phyloP scores from a whole-genome alignment of 2,113 vertebrate genomes.

The Heptranchias perlo region DNA sequence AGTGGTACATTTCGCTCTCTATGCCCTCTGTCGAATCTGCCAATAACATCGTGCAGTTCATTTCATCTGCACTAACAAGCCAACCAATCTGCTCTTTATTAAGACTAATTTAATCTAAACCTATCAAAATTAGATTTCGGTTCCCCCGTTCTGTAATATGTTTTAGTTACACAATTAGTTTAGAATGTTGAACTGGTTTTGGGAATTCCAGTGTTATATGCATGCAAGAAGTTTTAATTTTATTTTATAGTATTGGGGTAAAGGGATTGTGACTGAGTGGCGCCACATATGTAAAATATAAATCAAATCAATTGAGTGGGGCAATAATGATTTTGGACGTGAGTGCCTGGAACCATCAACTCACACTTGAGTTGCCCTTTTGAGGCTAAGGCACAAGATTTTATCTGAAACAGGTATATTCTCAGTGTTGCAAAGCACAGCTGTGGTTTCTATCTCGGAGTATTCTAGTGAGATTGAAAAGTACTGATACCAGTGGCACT shows the following conservation, averaged over 20 bases:
- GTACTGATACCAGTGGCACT: background rate
- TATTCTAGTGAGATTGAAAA: background rate
- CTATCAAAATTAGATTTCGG: background rate
- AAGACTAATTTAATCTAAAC: background rate
- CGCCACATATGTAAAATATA: background rate
- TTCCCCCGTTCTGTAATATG: background rate
- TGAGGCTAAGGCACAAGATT: background rate
- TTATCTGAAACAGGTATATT: background rate
- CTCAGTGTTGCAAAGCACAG: background rate
- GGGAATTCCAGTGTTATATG: background rate
- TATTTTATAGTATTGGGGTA: background rate
- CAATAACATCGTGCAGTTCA: background rate
- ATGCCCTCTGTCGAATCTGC: constrained; percentile 10
- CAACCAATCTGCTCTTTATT: background rate
- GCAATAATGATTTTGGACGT: background rate
- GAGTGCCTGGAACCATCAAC: background rate
- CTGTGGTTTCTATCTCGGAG: background rate
- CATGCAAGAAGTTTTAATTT: background rate
- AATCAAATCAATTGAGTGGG: background rate
- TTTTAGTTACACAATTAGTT: background rate
- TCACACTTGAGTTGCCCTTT: background rate
- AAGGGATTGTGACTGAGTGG: background rate
- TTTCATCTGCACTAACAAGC: background rate
- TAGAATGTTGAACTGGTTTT: background rate
- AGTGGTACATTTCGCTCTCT: background rate